These are phyloP conservation scores for Liasis olivaceus DNA, from an alignment of 2,797 vertebrate genomes.

Conservation along the genomic window DNA sequence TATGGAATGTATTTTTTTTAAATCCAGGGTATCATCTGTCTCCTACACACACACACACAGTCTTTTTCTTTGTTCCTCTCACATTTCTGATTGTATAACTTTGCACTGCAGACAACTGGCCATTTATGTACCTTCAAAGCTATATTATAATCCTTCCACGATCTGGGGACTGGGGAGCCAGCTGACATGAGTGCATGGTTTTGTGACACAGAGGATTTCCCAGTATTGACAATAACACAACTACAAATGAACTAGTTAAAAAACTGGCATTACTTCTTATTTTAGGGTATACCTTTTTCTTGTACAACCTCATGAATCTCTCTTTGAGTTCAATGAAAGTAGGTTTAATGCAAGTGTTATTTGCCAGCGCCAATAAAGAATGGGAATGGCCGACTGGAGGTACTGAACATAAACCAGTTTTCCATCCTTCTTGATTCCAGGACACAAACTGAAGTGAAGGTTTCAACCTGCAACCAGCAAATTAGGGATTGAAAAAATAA, in stretches of 20 bases:
- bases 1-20: neutral
- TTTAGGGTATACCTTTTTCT: constrained; percentile 82
- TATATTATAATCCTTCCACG: neutral
- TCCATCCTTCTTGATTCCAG: constrained; percentile 99
- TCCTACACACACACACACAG: neutral
- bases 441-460: constrained; percentile 88
- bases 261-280: neutral
- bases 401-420: constrained; percentile 91
- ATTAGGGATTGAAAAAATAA: constrained; percentile 41
- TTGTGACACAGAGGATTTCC: neutral
- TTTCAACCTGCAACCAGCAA: constrained; percentile 79
- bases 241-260: neutral
- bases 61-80: neutral
- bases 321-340: constrained; percentile 86
- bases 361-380: constrained; percentile 90
- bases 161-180: neutral
- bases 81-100: neutral
- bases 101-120: neutral
- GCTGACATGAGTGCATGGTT: neutral
- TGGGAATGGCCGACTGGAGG: constrained; percentile 91
- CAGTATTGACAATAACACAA: neutral
- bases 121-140: neutral
- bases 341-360: constrained; percentile 91
- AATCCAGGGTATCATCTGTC: neutral
- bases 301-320: constrained; percentile 89